These are phyloP conservation scores for Melipona quadrifasciata DNA, from an alignment of 1,140 invertebrate genomes.

Conservation along the genomic window DNA sequence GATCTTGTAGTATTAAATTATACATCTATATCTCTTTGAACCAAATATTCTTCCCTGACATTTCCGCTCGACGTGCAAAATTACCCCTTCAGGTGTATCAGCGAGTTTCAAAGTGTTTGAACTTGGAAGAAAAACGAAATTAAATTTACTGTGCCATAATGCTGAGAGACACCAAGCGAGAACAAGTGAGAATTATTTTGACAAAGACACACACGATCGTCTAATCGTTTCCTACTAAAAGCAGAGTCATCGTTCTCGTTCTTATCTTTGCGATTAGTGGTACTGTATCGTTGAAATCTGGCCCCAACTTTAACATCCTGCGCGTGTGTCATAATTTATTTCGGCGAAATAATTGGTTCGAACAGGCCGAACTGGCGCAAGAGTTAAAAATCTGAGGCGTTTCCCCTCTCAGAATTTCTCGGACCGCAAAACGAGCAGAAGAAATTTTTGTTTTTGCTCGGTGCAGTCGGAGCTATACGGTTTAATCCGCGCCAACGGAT, in stretches of 20 bases:
- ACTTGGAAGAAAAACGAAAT: no score
- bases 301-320: background rate
- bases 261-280: background rate
- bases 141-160: no score
- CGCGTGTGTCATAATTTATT: background rate
- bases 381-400: conserved; percentile 58
- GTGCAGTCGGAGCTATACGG: conserved; percentile 50
- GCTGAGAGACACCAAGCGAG: no score
- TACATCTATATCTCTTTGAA: no score
- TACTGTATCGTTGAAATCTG: background rate
- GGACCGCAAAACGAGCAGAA: conserved; percentile 51
- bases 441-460: conserved; percentile 47
- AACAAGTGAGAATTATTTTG: no score
- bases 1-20: no score
- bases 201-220: no score
- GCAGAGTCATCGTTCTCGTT: background rate
- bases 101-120: no score
- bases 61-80: no score
- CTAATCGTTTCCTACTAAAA: background rate
- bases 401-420: conserved; percentile 50
- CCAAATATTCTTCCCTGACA: no score
- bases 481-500: conserved; percentile 65
- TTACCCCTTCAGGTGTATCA: no score
- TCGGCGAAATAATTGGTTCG: conserved; percentile 28
- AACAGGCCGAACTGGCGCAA: conserved; percentile 3